A percentile compares a stretch with the other conserved stretches of the same genome.
phyloP scores from a whole-genome alignment of 2,113 vertebrate species.

The Saccopteryx bilineata region DNA sequence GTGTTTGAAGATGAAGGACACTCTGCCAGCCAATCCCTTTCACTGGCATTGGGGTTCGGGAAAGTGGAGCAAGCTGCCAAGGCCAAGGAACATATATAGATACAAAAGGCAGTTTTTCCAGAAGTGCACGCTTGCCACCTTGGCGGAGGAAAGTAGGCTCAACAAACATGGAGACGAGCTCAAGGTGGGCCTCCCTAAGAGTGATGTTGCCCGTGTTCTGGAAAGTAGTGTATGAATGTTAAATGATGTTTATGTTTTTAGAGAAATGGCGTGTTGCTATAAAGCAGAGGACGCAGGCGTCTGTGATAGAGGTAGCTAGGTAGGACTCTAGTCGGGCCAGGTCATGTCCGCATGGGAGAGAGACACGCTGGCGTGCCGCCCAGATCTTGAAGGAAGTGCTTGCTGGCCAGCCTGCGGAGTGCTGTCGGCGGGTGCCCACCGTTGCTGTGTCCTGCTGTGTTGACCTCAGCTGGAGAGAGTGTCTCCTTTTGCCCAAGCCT shows the following conservation, averaged over 20 bases:
- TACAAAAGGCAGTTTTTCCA: not conserved
- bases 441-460: not conserved
- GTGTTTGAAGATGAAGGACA: not conserved
- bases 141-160: not conserved
- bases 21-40: not conserved
- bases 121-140: not conserved
- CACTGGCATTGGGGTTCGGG: not conserved
- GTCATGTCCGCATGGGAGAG: no score
- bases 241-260: not conserved
- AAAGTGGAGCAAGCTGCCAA: not conserved
- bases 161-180: not conserved
- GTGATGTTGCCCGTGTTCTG: not conserved
- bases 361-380: accelerated
- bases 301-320: not conserved
- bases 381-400: not conserved
- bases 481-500: no score
- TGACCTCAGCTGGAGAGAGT: not conserved
- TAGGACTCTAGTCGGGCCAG: accelerated
- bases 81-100: not conserved
- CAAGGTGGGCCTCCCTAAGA: not conserved
- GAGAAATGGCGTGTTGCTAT: not conserved
- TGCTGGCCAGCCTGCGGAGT: not conserved
- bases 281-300: not conserved
- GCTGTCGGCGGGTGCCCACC: not conserved
- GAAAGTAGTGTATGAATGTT: not conserved